Base-by-base conservation (phyloP, 2,113 vertebrate genomes). In the Mesembrinibis cayennensis region DNA sequence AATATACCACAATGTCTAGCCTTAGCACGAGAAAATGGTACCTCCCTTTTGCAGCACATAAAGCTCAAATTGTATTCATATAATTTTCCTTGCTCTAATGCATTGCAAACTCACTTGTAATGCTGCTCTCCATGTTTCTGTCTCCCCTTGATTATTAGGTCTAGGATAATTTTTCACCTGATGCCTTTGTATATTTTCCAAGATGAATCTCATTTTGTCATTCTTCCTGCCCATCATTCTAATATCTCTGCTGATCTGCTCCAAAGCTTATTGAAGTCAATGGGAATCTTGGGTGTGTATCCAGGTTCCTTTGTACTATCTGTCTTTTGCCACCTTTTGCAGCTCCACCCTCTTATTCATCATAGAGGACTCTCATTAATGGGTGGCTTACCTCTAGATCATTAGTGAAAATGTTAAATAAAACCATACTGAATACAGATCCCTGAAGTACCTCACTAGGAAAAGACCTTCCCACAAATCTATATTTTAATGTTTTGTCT, bases 401-500 rank as follows among this genome's bases (percentile, higher is more conserved):
- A 50, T 79, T 87, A 62, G 11, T 62, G 32, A 92, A 87, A 83
- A 92, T 53, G 10, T 87, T 85, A 87, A 85, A 82, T 67, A 89
- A 93, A 95, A 92, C 40, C 76, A 72, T 70, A 76, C 52, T 47
- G 44, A 92, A 87, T 56, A 69, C 3, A 67, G 49, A 92, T 52
- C 70, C 49, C 36, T 66, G 32, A 80, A 89, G 38, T 69, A 40
- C 16, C 32, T 92, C 52, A 50, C n/a, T 47, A 80, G 22, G 25
- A 79, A 96, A 89, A 96, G 38, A 92, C 40, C 50, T 92, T 85
- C 44, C 38, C 50, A 79, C 34, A 90, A 71, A 91, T 47, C 53
- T 82, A 14, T 91, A 45, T 69, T 79, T 88, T 53, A 86, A 47
- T 88, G 42, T 94, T 95, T 94, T 95, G 53, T 93, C 89, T 94